phyloP scores from a whole-genome alignment of 1,140 invertebrate genomes.

The Penaeus vannamei region DNA sequence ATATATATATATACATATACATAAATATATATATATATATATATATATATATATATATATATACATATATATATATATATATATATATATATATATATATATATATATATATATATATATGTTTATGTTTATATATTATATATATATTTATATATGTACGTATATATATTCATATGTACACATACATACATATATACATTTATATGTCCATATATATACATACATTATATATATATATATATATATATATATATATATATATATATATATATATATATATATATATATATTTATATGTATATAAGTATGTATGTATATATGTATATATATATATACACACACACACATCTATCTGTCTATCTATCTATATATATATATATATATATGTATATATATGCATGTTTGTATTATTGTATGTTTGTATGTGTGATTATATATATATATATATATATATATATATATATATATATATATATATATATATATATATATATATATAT shows the following conservation, averaged over 20 bases:
- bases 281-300: background rate
- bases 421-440: constrained; percentile 20
- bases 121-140: constrained; percentile 27
- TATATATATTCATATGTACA: constrained; percentile 11
- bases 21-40: no score
- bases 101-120: constrained; percentile 2
- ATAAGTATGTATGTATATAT: background rate
- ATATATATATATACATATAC: no score
- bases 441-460: constrained; percentile 17
- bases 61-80: constrained; percentile 21
- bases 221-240: background rate
- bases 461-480: constrained; percentile 24
- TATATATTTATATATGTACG: constrained; percentile 25
- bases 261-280: constrained; percentile 11
- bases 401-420: constrained; percentile 12
- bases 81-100: constrained; percentile 26
- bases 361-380: background rate
- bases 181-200: background rate
- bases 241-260: background rate
- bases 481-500: background rate
- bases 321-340: background rate
- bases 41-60: background rate
- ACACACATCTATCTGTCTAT: background rate
- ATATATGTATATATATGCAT: constrained; percentile 30
- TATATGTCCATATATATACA: constrained; percentile 18